Percentiles rank a stretch among this genome's conserved stretches.
These are phyloP conservation scores for Colostygia pectinataria DNA, from an alignment of 2,888 invertebrate genomes.

Conservation along the genomic window DNA sequence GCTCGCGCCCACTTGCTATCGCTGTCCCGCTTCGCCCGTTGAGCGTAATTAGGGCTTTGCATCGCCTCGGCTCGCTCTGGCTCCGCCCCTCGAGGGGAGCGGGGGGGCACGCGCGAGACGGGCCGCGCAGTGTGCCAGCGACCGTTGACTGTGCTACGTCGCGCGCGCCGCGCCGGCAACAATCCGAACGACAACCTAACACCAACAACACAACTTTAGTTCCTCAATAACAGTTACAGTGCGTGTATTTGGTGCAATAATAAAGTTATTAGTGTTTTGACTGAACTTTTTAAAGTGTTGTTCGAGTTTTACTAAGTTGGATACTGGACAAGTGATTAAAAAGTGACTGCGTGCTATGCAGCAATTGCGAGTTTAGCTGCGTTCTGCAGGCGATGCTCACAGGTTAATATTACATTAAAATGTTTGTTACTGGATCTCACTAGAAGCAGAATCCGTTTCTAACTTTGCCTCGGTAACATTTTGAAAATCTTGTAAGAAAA, in stretches of 20 bases:
- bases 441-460: constrained; percentile 28
- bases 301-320: constrained; percentile 63
- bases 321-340: constrained; percentile 78
- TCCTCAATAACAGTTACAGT: constrained; percentile 76
- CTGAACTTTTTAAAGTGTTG: constrained; percentile 67
- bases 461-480: background rate
- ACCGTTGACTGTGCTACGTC: constrained; percentile 75
- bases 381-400: constrained; percentile 81
- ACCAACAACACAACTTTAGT: constrained; percentile 73
- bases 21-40: constrained; percentile 78
- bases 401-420: constrained; percentile 72
- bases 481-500: constrained; percentile 22
- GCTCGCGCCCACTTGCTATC: constrained; percentile 83
- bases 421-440: constrained; percentile 56
- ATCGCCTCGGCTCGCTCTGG: constrained; percentile 77
- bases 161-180: constrained; percentile 65
- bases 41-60: constrained; percentile 81
- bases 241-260: constrained; percentile 71
- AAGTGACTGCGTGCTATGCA: constrained; percentile 80
- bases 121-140: constrained; percentile 80
- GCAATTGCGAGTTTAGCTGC: constrained; percentile 73
- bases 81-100: constrained; percentile 63
- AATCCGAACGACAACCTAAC: constrained; percentile 66
- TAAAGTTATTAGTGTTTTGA: constrained; percentile 73
- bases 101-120: constrained; percentile 52